Base-by-base conservation (phyloP, 2,113 vertebrate species). In the Perca schrenkii region DNA sequence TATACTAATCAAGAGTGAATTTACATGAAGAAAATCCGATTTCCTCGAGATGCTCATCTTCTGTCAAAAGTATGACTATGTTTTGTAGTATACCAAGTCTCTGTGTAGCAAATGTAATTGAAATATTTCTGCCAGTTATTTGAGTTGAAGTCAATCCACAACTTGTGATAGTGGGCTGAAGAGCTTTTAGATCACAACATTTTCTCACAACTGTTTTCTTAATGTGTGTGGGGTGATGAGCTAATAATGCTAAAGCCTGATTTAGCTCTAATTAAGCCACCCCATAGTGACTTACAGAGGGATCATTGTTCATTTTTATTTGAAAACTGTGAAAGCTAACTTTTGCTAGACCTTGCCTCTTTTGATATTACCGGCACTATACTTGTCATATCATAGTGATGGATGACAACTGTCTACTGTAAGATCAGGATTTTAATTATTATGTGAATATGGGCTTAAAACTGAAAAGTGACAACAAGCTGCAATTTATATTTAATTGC, bases 391-490 rank as follows among this genome's bases (percentile, higher is more conserved):
- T 21, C 57, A 63, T 8, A 52, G 40, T 67, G n/a, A 62, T 36
- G 43, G 34, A 70, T 17, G 57, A 61, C n/a, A 61, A 31, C 5
- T 43, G 1, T 53, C 22, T 10, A 56, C 25, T 19, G 12, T 62
- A 17, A 67, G n/a, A 40, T 50, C 19, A 34, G 12, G 36, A 60
- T 22, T 47, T 57, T 0, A 60, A 19, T 57, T 31, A 49, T 58
- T 46, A 8, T 36, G 63, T 61, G 14, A 75, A 62, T 69, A 8
- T 46, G 40, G 11, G 0, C 21, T 66, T 7, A 40, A 61, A 73
- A 56, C 31, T 47, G 19, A 74, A 25, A 71, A 67, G 46, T 76
- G 17, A 79, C 34, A 63, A 28, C 50, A 56, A 81, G 1, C 52
- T 65, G 49, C 15, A 58, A 5, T 47, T 8, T 40, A 22, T n/a